A percentile compares a stretch with the other conserved stretches of the same genome.
Conservation (phyloP, 2,797 vertebrate species). For the Anableps anableps region DNA sequence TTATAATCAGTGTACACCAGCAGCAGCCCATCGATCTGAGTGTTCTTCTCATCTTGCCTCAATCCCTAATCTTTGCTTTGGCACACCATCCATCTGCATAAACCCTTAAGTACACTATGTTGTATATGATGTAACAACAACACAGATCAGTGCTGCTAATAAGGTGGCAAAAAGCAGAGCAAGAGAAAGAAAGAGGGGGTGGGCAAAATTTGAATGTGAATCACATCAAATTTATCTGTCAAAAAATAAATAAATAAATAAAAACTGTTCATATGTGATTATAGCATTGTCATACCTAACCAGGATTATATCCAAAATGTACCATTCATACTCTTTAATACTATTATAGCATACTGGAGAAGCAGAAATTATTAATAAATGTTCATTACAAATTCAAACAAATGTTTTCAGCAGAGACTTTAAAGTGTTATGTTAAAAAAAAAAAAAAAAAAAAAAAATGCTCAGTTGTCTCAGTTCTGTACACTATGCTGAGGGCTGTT, state of each 20-base stretch:
- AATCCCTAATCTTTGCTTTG: slow-evolving; percentile 38
- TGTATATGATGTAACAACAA: slow-evolving; percentile 55
- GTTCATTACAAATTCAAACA: not conserved
- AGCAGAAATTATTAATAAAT: not conserved
- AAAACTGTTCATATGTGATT: not conserved
- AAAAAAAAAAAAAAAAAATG: too few species aligned
- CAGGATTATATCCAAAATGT: not conserved
- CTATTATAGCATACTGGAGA: not conserved
- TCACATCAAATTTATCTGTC: slow-evolving; percentile 8
- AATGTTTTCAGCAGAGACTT: not conserved
- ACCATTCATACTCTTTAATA: not conserved
- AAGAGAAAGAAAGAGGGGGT: not conserved
- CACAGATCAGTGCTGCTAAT: slow-evolving; percentile 46
- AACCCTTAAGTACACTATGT: slow-evolving; percentile 35
- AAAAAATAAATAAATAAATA: not conserved
- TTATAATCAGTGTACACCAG: slow-evolving; percentile 17
- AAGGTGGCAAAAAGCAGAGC: slow-evolving; percentile 28
- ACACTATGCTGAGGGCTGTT: slow-evolving; percentile 21
- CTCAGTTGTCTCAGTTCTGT: slow-evolving; percentile 34
- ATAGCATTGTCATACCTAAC: not conserved
- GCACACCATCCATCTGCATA: slow-evolving; percentile 49
- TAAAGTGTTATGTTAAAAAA: not conserved
- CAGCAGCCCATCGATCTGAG: slow-evolving; percentile 17
- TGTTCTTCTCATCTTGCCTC: slow-evolving; percentile 39
- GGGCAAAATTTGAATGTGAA: not conserved